Conservation (phyloP, 2,797 vertebrate species). For the Hippopotamyrus pictus region DNA sequence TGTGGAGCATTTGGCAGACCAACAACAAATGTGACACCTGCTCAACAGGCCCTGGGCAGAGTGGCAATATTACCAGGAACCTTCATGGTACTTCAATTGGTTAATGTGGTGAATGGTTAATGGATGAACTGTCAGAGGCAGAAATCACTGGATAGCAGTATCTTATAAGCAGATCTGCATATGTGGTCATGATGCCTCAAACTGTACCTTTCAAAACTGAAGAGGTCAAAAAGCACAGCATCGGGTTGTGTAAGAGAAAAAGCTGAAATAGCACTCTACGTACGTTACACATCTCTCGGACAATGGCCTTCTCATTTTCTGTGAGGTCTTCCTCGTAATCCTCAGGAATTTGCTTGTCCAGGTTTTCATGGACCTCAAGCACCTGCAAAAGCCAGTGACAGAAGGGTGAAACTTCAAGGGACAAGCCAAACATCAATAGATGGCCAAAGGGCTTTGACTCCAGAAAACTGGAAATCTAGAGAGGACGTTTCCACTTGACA, state of each 20-base stretch:
- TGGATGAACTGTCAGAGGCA: not conserved
- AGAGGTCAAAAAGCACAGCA: not conserved
- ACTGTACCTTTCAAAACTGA: not conserved
- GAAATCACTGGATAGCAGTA: not conserved
- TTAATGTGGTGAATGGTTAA: not conserved
- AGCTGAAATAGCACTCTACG: conserved; percentile 32
- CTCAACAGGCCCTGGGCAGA: not conserved
- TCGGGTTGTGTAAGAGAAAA: no score
- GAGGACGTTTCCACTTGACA: not conserved
- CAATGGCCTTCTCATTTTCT: conserved; percentile 89
- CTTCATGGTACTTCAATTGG: not conserved
- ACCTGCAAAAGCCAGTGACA: conserved; percentile 55
- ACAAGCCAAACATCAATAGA: not conserved
- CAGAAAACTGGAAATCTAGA: not conserved
- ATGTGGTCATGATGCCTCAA: not conserved
- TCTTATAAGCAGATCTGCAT: not conserved
- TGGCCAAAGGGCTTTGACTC: not conserved
- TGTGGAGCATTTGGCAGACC: not conserved
- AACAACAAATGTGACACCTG: not conserved
- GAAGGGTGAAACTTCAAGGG: not conserved
- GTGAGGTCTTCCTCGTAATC: conserved; percentile 83
- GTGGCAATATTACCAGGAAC: not conserved
- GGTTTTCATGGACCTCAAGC: conserved; percentile 79
- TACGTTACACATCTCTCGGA: conserved; percentile 93
- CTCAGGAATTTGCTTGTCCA: conserved; percentile 74